Evolutionary conservation across 2,888 invertebrate species (phyloP).

Genomic region (Dynastes maya): DNA sequence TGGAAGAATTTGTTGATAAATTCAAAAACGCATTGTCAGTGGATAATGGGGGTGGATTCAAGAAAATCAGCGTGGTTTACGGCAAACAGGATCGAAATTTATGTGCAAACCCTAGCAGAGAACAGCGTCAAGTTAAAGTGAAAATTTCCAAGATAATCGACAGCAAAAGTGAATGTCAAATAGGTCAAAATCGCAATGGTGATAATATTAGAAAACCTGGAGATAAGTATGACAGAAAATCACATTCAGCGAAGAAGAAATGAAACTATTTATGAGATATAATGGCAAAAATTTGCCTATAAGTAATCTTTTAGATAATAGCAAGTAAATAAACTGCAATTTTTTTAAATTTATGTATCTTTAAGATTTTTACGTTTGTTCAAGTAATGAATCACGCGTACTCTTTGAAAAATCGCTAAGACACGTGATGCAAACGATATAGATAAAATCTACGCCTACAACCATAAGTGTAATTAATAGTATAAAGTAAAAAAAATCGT

Average conservation of each 20-base stretch:
- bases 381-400: too few species aligned
- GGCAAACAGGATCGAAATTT: not conserved
- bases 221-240: not conserved
- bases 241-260: slow-evolving; percentile 25
- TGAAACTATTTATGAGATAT: not conserved
- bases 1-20: slow-evolving; percentile 33
- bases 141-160: slow-evolving; percentile 13
- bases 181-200: not conserved
- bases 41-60: slow-evolving; percentile 3
- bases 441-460: too few species aligned
- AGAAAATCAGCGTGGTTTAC: slow-evolving; percentile 23
- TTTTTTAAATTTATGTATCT: too few species aligned
- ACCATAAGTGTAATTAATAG: too few species aligned
- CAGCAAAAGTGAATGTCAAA: not conserved
- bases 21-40: slow-evolving; percentile 11
- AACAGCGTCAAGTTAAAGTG: not conserved
- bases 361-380: too few species aligned
- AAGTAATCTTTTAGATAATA: not conserved
- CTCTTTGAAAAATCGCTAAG: too few species aligned
- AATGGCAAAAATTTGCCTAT: not conserved
- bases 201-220: not conserved
- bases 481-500: too few species aligned
- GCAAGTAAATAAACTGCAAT: too few species aligned
- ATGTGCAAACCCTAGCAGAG: not conserved
- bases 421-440: too few species aligned